phyloP scores from a whole-genome alignment of 2,113 vertebrate genomes.

The Apodemus sylvaticus region DNA sequence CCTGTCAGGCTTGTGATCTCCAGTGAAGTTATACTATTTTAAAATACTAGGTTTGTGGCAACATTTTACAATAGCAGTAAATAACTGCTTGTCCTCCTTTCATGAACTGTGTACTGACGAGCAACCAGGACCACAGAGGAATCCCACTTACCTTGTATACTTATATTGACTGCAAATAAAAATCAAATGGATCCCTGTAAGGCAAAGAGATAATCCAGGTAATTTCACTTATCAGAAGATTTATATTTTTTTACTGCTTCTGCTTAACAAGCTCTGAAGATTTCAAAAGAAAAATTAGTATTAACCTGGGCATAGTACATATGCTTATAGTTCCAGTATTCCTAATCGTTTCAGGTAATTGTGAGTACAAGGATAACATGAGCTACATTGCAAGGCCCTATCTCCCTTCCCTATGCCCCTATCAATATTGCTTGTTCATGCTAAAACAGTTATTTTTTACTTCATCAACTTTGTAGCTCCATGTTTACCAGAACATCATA shows the following conservation, averaged over 20 bases:
- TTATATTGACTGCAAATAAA: conserved; percentile 5
- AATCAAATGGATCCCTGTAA: neutral
- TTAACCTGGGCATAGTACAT: neutral
- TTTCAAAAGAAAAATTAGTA: neutral
- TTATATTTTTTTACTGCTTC: neutral
- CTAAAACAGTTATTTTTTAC: neutral
- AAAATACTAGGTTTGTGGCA: neutral
- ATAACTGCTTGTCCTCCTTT: neutral
- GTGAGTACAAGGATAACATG: neutral
- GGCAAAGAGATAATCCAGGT: neutral
- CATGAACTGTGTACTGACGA: neutral
- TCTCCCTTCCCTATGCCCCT: neutral
- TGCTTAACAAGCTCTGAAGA: neutral
- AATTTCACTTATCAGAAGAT: neutral
- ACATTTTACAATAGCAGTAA: neutral
- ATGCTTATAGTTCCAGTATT: neutral
- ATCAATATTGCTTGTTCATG: neutral
- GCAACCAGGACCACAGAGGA: neutral
- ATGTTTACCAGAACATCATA: neutral
- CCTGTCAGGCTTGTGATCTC: neutral
- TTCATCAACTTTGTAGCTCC: neutral
- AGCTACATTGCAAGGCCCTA: neutral
- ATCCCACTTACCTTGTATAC: neutral
- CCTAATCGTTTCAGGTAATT: neutral
- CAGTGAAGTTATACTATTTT: neutral